Evolutionary conservation across 2,797 vertebrate genomes (phyloP).

Genomic region (Enteromius thamalakanensis): DNA sequence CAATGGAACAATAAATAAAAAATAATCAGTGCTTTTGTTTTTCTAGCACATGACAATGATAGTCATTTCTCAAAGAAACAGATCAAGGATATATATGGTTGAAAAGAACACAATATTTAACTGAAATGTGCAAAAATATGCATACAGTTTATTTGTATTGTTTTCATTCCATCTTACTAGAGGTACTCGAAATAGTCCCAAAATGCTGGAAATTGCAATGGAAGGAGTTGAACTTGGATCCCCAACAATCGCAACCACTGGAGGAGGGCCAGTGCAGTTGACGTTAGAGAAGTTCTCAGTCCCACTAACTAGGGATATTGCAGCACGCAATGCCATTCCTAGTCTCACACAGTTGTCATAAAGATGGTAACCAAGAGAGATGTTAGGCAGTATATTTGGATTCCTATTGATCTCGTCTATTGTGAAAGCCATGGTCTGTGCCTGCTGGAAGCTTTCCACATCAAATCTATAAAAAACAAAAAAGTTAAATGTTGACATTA

Average conservation of each 20-base stretch:
- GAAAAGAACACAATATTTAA: neutral
- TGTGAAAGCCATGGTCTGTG: slow-evolving; percentile 56
- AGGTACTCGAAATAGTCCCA: slow-evolving; percentile 62
- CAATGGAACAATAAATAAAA: too few relatives aligned
- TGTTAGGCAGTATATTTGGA: slow-evolving; percentile 49
- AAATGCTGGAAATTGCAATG: slow-evolving; percentile 57
- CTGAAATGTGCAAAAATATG: neutral
- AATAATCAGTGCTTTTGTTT: too few relatives aligned
- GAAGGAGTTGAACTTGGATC: slow-evolving; percentile 55
- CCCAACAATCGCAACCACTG: slow-evolving; percentile 54
- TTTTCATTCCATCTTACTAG: neutral
- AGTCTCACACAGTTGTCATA: slow-evolving; percentile 58
- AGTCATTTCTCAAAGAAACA: too few relatives aligned
- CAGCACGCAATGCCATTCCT: slow-evolving; percentile 51
- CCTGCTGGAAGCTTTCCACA: slow-evolving; percentile 52
- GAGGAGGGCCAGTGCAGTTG: slow-evolving; percentile 44
- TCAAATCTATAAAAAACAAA: slow-evolving; percentile 63
- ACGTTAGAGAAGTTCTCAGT: neutral
- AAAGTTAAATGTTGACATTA: neutral
- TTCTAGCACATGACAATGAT: too few relatives aligned
- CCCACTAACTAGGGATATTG: slow-evolving; percentile 50
- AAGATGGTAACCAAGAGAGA: slow-evolving; percentile 52
- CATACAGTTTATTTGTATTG: slow-evolving; percentile 11
- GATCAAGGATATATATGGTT: too few relatives aligned
- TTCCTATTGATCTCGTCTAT: slow-evolving; percentile 60